Evolutionary conservation across 2,113 vertebrate genomes (phyloP).

Genomic region (Neofelis nebulosa): DNA sequence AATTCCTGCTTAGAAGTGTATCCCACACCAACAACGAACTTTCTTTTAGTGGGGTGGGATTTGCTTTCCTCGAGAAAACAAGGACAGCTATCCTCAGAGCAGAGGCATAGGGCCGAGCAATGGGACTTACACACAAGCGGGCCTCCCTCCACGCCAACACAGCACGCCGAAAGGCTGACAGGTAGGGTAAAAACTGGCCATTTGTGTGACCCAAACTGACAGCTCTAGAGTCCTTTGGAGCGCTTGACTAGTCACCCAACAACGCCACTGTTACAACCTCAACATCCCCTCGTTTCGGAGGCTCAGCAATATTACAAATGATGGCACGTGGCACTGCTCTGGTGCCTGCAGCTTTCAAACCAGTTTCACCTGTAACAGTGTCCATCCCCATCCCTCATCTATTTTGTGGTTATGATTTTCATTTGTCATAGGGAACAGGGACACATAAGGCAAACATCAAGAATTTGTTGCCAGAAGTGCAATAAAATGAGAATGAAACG

Average conservation of each 20-base stretch:
- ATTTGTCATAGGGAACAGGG: background rate
- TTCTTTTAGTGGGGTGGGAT: background rate
- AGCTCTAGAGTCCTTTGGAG: background rate
- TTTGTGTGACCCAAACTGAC: background rate
- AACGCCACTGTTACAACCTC: background rate
- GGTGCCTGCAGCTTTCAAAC: background rate
- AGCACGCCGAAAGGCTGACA: background rate
- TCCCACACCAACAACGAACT: background rate
- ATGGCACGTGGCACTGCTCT: background rate
- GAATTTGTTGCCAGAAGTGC: slow-evolving; percentile 27
- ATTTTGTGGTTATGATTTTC: slow-evolving; percentile 6
- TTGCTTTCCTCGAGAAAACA: background rate
- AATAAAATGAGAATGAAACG: slow-evolving; percentile 66
- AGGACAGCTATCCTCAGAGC: background rate
- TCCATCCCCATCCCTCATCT: background rate
- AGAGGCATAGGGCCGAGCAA: background rate
- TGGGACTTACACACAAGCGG: background rate
- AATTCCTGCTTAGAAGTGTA: background rate
- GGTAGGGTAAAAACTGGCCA: background rate
- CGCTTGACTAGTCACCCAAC: background rate
- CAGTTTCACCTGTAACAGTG: background rate
- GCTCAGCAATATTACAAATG: background rate
- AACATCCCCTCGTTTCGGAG: background rate
- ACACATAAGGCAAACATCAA: slow-evolving; percentile 16
- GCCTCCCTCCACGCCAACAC: background rate